Base-by-base conservation (phyloP, 2,113 vertebrate genomes). In the Ammodytes marinus region DNA sequence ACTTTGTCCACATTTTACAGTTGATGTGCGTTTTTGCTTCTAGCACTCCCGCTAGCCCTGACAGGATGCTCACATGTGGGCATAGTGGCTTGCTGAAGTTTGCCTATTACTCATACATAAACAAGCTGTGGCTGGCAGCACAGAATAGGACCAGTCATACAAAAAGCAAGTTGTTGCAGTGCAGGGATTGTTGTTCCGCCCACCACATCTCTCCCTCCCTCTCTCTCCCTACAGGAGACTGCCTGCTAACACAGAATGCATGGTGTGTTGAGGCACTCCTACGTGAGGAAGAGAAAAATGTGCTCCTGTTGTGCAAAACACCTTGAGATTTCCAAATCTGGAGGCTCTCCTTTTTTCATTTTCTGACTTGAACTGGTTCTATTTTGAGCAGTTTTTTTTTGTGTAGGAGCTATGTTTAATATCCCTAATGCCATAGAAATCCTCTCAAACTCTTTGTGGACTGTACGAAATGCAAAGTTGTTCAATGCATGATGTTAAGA, bases 121-220 rank as follows among this genome's bases (percentile, higher is more conserved):
- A 88, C 83, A 84, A 72, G 82, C 52, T 17, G 85, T 10, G 52
- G 73, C 74, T 10, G 52, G 73, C 74, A 88, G 85, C 67, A 40
- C 74, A 39, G 9, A 85, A 63, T 13, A 35, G 59, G 14, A 53
- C 15, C 52, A 69, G 65, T 70, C 83, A 67, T 5, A 86, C 59
- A 82, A 74, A 27, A 87, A 69, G 75, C 74, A 73, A 82, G 77
- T 76, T 80, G 73, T 52, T 74, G 64, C 85, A 79, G 64, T 39
- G n/a, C 63, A 66, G 54, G 73, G 47, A 47, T 40, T 73, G 46
- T 40, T 35, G 42, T 88, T 52, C 80, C 79, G 67, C 83, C 86
- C 89, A 82, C 69, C 43, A 53, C 58, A 67, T 84, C 78, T 77
- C 69, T 83, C 65, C 69, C 17, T 27, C 27, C 27, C 27, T 27